Percentiles rank a stretch among this genome's conserved stretches.
Conservation (phyloP, 2,113 vertebrate genomes). For the Dipodomys merriami region DNA sequence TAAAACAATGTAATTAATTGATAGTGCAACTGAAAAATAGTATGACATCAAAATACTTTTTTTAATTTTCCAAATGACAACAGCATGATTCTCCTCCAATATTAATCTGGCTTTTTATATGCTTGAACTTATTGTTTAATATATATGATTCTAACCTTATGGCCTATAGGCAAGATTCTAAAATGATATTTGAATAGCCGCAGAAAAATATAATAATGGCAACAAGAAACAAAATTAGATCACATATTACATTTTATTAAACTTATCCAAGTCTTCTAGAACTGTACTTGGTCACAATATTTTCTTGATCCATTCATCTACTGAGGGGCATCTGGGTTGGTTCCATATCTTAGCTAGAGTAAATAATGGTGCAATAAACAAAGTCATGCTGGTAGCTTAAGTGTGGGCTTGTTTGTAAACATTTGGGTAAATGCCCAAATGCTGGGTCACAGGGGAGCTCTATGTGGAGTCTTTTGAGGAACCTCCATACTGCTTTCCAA, state of each 20-base stretch:
- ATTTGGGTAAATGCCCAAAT: no score
- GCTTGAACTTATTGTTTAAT: not conserved
- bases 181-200: conserved; percentile 13
- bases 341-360: no score
- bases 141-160: not conserved
- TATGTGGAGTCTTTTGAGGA: no score
- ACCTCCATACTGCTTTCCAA: no score
- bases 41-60: conserved; percentile 42
- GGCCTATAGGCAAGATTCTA: not conserved
- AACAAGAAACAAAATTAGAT: not conserved
- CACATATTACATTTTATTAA: not conserved
- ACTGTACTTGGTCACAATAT: not conserved
- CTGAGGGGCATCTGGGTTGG: no score
- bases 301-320: no score
- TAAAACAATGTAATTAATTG: conserved; percentile 42
- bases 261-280: not conserved
- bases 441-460: no score
- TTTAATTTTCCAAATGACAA: not conserved
- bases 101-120: not conserved
- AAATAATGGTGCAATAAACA: no score
- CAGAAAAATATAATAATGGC: not conserved
- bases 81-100: not conserved
- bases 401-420: no score
- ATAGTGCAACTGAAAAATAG: conserved; percentile 56
- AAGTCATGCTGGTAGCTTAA: no score